Evolutionary conservation across 2,113 vertebrate genomes (phyloP), one percentile per base, ranked within the genome.

Genomic region (Rhineura floridana): DNA sequence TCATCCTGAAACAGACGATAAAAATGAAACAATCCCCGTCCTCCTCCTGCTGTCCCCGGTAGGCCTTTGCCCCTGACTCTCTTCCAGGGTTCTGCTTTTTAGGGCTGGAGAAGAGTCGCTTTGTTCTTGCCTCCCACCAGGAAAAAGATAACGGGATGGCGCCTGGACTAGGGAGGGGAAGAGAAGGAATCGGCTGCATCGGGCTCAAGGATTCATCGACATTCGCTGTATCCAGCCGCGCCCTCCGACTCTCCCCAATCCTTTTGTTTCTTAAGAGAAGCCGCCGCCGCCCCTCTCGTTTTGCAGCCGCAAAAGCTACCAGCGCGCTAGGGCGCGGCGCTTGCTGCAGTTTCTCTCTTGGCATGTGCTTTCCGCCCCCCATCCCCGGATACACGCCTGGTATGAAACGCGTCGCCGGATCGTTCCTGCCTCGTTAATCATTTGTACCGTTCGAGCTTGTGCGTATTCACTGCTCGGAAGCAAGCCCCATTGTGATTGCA

Each of bases 181-280:
- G 55, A 19, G 42, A n/a, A 7, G 30, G 85, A 52, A 67, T 79
- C 85, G 44, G 2, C 85, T 30, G 50, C 77, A 55, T 39, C 33
- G 11, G 77, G 85, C 25, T 80, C 77, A 2, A 36, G 63, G 63
- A 70, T 80, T 76, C 63, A 2, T 65, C 62, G 9, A 3, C 19
- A 10, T 7, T 3, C 30, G 42, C 85, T 65, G 15, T 46, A 39
- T 42, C 6, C 13, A 46, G 75, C 76, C 85, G 59, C 76, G 13
- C 65, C 65, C 65, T n/a, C 77, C 25, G 3, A 11, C 25, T 3
- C 72, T 2, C 23, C 69, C 28, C 28, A 33, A 6, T 5, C 70
- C 86, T 82, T 87, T 87, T 87, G 86, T 87, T 75, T 48, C 55
- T 63, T 28, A 1, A 17, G 52, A 81, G 33, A 21, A 10, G 69